Conservation (phyloP, 2,888 invertebrate genomes). For the Amblyjoppa fuscipennis region DNA sequence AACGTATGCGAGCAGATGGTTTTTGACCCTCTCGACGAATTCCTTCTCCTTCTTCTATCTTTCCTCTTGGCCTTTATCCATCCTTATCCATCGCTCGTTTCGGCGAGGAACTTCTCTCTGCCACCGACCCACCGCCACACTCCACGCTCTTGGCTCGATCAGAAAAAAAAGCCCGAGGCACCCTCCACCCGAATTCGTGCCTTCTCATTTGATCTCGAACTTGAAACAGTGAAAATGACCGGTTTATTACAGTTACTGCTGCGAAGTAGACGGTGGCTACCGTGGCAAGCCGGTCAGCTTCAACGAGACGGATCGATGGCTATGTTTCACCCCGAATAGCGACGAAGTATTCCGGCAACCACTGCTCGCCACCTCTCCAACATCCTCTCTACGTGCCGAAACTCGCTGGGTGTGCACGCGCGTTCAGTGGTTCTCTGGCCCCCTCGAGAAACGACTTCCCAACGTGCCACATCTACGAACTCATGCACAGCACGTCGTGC, state of each 20-base stretch:
- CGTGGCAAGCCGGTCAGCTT: slow-evolving; percentile 42
- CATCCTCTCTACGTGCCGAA: slow-evolving; percentile 36
- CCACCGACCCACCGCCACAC: slow-evolving; percentile 63
- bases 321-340: slow-evolving; percentile 45
- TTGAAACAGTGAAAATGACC: slow-evolving; percentile 50
- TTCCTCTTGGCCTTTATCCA: slow-evolving; percentile 23
- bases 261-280: neutral
- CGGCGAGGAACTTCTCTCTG: slow-evolving; percentile 61
- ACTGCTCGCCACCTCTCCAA: slow-evolving; percentile 50
- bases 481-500: neutral
- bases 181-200: slow-evolving; percentile 70
- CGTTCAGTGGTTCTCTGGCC: slow-evolving; percentile 76
- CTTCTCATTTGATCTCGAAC: slow-evolving; percentile 36
- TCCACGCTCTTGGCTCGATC: slow-evolving; percentile 71
- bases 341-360: slow-evolving; percentile 47
- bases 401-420: slow-evolving; percentile 63
- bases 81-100: slow-evolving; percentile 48
- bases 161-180: slow-evolving; percentile 77
- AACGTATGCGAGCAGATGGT: slow-evolving; percentile 84
- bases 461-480: slow-evolving; percentile 8
- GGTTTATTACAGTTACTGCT: slow-evolving; percentile 29
- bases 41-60: slow-evolving; percentile 42
- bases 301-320: neutral
- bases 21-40: slow-evolving; percentile 73
- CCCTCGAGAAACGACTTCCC: slow-evolving; percentile 42